Evolutionary conservation across 2,113 vertebrate genomes (phyloP), one percentile per base, ranked within the genome.

Genomic region (Bufo gargarizans): DNA sequence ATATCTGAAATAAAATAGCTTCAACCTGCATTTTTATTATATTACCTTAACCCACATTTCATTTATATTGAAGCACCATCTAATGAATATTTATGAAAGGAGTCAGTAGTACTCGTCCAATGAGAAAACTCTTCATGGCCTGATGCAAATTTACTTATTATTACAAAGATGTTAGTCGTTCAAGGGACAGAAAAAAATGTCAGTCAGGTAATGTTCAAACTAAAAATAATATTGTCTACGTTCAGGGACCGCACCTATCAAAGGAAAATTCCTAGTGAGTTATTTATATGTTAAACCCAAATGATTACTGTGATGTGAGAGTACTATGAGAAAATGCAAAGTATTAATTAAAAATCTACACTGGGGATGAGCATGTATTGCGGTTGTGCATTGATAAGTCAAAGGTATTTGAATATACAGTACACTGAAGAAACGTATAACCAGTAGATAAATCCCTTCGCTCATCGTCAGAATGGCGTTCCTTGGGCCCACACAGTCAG

Each of bases 11-110:
- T 91, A 89, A 92, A 93, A 93, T 50, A 90, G 89, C 89, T 91
- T 91, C 92, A 91, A 90, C 92, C 89, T 90, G 90, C 56, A 90
- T 90, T 93, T 93, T 91, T 90, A 91, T 88, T 91, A 89, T 92
- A 93, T 94, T 95, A 94, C 92, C 90, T 93, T 94, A 89, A 93
- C 91, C 94, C 94, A 94, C 92, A 93, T 95, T 95, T 94, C 91
- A 93, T 92, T 95, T 95, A 93, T 93, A 93, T 91, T 90, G 93
- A 94, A 93, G 89, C 92, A 79, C 85, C 89, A 49, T 92, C 94
- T 93, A 94, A 95, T 95, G 93, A 94, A 95, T 96, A 96, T 96
- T 95, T 95, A 96, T 95, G 91, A 94, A 88, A 58, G 93, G 91
- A 88, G 92, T 94, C 92, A 87, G 91, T 91, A 91, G 92, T 89